These are phyloP conservation scores for Azemiops feae DNA, from an alignment of 2,113 vertebrate genomes.

Conservation along the genomic window DNA sequence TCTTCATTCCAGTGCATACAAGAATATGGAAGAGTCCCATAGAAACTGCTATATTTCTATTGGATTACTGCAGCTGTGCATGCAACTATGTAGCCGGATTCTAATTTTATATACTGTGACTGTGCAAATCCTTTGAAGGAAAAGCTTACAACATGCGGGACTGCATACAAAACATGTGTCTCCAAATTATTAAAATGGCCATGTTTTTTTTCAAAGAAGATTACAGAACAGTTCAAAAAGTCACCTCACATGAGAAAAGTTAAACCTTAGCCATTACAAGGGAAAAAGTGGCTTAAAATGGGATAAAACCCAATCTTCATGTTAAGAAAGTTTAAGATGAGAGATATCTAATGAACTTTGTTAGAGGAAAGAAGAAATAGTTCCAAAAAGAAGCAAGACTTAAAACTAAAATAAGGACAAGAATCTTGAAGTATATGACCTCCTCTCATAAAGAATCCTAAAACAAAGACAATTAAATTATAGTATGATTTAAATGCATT, in stretches of 20 bases:
- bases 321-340: not conserved
- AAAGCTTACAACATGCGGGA: not conserved
- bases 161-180: not conserved
- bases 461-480: not conserved
- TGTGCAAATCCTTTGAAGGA: not conserved
- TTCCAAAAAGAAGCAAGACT: not conserved
- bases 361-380: not conserved
- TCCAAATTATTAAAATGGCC: not conserved
- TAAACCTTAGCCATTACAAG: not conserved
- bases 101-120: not conserved
- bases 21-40: not conserved
- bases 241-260: not conserved
- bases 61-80: not conserved
- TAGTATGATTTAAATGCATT: not conserved
- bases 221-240: not conserved
- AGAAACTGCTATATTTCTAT: not conserved
- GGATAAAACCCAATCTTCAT: not conserved
- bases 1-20: not conserved
- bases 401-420: not conserved
- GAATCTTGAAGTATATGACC: not conserved
- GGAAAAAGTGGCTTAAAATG: not conserved
- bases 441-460: not conserved
- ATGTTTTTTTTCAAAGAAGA: not conserved
- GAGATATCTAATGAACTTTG: not conserved
- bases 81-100: not conserved